Evolutionary conservation across 2,888 invertebrate genomes (phyloP).

Genomic region (Drosophila macrospina): DNA sequence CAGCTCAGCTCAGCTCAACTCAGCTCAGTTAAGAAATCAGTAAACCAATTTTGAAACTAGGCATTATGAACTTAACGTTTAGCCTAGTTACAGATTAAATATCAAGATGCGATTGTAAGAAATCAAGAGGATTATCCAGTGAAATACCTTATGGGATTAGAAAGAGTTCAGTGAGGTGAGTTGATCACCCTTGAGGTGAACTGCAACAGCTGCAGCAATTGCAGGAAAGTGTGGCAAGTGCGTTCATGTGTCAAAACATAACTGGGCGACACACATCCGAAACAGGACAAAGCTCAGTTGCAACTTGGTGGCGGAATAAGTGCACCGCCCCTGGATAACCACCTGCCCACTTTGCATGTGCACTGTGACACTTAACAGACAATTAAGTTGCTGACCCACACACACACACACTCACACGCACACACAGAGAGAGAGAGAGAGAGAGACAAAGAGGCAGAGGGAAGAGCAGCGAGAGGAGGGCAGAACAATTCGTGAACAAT

Average conservation of each 20-base stretch:
- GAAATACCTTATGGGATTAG: not conserved
- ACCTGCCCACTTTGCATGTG: constrained; percentile 49
- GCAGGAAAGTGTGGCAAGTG: constrained; percentile 63
- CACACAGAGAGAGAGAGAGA: constrained; percentile 1
- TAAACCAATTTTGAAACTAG: constrained; percentile 44
- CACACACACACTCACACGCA: constrained; percentile 6
- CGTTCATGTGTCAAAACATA: constrained; percentile 60
- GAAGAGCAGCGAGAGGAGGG: not conserved
- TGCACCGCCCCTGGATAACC: constrained; percentile 4
- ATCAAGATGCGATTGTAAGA: not conserved
- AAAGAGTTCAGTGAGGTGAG: not conserved
- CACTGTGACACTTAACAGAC: constrained; percentile 78
- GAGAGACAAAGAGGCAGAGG: not conserved
- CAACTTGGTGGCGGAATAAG: constrained; percentile 14
- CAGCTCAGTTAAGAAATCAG: constrained; percentile 37
- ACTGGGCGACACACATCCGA: constrained; percentile 43
- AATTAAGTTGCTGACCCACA: constrained; percentile 76
- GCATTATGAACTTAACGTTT: not conserved
- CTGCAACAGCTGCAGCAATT: constrained; percentile 3
- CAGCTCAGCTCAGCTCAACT: too few species aligned
- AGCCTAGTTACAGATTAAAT: not conserved
- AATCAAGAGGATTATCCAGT: not conserved
- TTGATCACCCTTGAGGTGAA: constrained; percentile 23
- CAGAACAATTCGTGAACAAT: constrained; percentile 18
- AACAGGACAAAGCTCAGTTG: constrained; percentile 27